Conservation (phyloP, 1,140 invertebrate species). For the Euura saliciscinereae region DNA sequence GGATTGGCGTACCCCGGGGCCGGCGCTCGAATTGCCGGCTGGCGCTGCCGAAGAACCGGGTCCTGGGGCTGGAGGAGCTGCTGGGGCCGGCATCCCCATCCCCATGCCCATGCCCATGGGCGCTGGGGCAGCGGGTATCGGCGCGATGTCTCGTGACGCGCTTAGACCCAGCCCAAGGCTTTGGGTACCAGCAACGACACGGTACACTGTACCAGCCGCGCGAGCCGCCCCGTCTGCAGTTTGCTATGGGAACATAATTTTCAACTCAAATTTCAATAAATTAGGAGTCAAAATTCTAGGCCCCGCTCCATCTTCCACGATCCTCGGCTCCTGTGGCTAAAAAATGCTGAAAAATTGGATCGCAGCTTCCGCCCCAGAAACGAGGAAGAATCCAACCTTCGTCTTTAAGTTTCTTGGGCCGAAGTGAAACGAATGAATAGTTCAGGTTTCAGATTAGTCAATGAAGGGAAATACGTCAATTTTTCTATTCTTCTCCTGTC, state of each 20-base stretch:
- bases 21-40: constrained; percentile 19
- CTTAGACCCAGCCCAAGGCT: constrained; percentile 73
- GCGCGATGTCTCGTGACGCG: constrained; percentile 65
- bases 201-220: constrained; percentile 76
- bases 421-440: too few species aligned
- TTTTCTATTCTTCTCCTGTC: too few species aligned
- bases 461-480: too few species aligned
- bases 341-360: too few species aligned
- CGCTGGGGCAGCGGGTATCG: constrained; percentile 60
- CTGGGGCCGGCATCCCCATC: constrained; percentile 23
- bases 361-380: too few species aligned
- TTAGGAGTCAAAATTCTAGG: too few species aligned
- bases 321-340: too few species aligned
- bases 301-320: too few species aligned
- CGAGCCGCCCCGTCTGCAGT: constrained; percentile 77
- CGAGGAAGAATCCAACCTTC: too few species aligned
- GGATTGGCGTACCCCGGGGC: constrained; percentile 52
- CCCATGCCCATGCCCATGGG: neutral
- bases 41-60: constrained; percentile 52
- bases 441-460: too few species aligned
- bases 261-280: neutral
- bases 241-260: constrained; percentile 60
- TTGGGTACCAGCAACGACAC: constrained; percentile 78
- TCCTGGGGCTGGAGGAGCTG: constrained; percentile 43
- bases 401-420: too few species aligned